Evolutionary conservation across 2,113 vertebrate species (phyloP).

Genomic region (Pholis gunnellus): DNA sequence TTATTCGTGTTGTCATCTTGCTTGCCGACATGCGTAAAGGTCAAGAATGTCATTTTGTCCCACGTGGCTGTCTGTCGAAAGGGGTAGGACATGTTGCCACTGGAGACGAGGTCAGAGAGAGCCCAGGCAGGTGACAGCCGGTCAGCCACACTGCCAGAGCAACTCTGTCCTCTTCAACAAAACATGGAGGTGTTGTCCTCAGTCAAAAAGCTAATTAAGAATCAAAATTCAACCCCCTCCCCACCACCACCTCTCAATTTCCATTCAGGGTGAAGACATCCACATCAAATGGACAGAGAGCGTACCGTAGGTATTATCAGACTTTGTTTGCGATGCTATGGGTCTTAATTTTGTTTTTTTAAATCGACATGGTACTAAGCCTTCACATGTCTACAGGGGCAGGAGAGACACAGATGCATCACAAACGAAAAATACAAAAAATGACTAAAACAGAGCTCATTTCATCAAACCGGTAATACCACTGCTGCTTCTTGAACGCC

Average conservation of each 20-base stretch:
- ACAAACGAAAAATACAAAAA: slow-evolving; percentile 44
- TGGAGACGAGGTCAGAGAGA: slow-evolving; percentile 72
- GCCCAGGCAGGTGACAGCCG: slow-evolving; percentile 74
- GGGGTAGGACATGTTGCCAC: slow-evolving; percentile 58
- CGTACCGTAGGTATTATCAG: slow-evolving; percentile 25
- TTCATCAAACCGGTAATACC: slow-evolving; percentile 61
- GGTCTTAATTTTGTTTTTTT: slow-evolving; percentile 65
- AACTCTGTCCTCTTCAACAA: slow-evolving; percentile 64
- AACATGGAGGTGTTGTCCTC: slow-evolving; percentile 71
- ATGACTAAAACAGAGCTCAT: slow-evolving; percentile 58
- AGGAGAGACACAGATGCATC: slow-evolving; percentile 43
- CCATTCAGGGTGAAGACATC: slow-evolving; percentile 37
- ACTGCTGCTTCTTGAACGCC: slow-evolving; percentile 63
- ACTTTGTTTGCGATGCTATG: slow-evolving; percentile 42
- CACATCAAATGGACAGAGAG: slow-evolving; percentile 29
- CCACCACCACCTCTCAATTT: slow-evolving; percentile 27
- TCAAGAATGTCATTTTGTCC: slow-evolving; percentile 73
- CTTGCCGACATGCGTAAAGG: slow-evolving; percentile 68
- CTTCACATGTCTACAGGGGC: slow-evolving; percentile 23
- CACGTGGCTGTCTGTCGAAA: slow-evolving; percentile 62
- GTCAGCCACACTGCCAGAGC: slow-evolving; percentile 68
- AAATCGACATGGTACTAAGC: slow-evolving; percentile 56
- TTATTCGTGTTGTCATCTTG: slow-evolving; percentile 60
- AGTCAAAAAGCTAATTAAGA: slow-evolving; percentile 80
- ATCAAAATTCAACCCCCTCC: slow-evolving; percentile 74